Evolutionary conservation across 2,888 invertebrate genomes (phyloP), one percentile per base, ranked within the genome.

Genomic region (Gisinianus flammeolus): DNA sequence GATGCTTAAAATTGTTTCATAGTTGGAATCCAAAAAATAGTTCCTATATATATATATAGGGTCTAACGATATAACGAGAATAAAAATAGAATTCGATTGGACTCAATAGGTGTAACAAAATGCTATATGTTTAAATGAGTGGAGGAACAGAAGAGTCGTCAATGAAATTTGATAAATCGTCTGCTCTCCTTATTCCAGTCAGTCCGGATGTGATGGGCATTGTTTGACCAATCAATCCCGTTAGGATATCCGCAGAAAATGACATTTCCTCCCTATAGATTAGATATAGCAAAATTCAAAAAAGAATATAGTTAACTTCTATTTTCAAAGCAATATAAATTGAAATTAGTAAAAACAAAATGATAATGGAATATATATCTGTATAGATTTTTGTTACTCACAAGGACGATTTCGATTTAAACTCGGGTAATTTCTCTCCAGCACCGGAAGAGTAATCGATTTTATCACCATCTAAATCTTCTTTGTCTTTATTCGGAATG

Each of bases 71-170:
- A n/a, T n/a, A n/a, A n/a, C n/a, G n/a, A n/a, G n/a, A n/a, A n/a
- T n/a, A n/a, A n/a, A n/a, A n/a, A n/a, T n/a, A n/a, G n/a, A n/a
- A n/a, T n/a, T n/a, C n/a, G n/a, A n/a, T n/a, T n/a, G n/a, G 35
- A 35, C 12, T 35, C 12, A 8, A 35, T 35, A 35, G 35, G 12
- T 35, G 35, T 8, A 35, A 35, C 35, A 22, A 68, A 68, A 2
- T 6, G 44, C 24, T 35, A 54, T 22, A 24, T 5, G 19, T 12
- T 71, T 56, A 71, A 26, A 54, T 28, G 5, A 71, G 71, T 26
- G 71, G 71, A 30, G 71, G 71, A 26, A 71, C 71, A 19, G 54
- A 26, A 10, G 54, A 30, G 22, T 71, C 71, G 28, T 71, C 71
- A 56, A 71, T 56, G 22, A 71, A 71, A 26, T 71, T 24, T 2